phyloP scores from a whole-genome alignment of 2,888 invertebrate species.

The Chaetoderma sp. region DNA sequence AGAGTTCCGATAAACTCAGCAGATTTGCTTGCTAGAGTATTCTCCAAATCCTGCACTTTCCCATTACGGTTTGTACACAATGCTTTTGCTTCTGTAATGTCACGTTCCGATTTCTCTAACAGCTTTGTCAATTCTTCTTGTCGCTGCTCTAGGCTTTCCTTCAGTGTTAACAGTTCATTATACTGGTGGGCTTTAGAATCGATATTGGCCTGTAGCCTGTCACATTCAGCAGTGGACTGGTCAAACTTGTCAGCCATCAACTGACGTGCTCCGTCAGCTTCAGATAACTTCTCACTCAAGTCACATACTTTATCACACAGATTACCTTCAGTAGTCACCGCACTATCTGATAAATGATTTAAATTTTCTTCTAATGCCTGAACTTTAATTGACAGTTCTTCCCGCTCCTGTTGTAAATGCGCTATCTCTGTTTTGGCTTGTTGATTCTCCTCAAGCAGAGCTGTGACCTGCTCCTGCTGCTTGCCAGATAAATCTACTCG shows the following conservation, averaged over 20 bases:
- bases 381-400: conserved; percentile 6
- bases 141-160: conserved; percentile 15
- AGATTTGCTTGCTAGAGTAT: too few species aligned
- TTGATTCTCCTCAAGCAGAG: neutral
- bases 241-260: conserved; percentile 23
- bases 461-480: neutral
- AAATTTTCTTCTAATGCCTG: conserved; percentile 16
- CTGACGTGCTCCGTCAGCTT: conserved; percentile 4
- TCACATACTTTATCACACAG: too few species aligned
- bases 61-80: conserved; percentile 43
- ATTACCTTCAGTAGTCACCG: too few species aligned
- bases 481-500: neutral
- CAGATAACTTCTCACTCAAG: too few species aligned
- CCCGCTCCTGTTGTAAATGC: conserved; percentile 6
- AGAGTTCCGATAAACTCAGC: conserved; percentile 41
- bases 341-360: too few species aligned
- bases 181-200: too few species aligned
- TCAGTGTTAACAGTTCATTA: too few species aligned
- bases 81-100: conserved; percentile 30
- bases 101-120: conserved; percentile 26
- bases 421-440: conserved; percentile 7
- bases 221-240: conserved; percentile 9
- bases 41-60: conserved; percentile 36
- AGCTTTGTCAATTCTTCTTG: conserved; percentile 22
- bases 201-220: neutral